Evolutionary conservation across 2,113 vertebrate genomes (phyloP), one percentile per base, ranked within the genome.

Genomic region (Ariopsis seemanni): DNA sequence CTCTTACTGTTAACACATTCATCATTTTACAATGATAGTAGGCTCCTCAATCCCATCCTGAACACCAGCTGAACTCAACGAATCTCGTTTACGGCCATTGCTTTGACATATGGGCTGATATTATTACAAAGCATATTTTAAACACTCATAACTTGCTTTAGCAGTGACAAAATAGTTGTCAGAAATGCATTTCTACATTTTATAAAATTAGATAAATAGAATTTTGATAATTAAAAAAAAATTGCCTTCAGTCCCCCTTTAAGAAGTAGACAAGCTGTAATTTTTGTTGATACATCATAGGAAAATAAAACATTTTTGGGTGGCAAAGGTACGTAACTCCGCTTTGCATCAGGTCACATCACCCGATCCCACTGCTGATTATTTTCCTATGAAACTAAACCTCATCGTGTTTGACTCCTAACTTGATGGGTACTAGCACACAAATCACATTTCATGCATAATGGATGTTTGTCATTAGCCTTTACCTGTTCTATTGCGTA

Each of bases 401-500:
- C 34, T 18, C 10, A 3, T 10, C 5, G 5, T 22, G 48, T 52
- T 55, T 53, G 30, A 57, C 12, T 57, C 1, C n/a, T 30, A 30
- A 55, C 48, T 53, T 50, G 34, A 67, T n/a, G 22, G 0, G 34
- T 52, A 53, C 53, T 27, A 15, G 53, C 14, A 52, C 48, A 77
- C 22, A n/a, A n/a, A 50, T 69, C 42, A 50, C 7, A 11, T 75
- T 25, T 53, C 60, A 48, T 86, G 25, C 17, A 55, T 50, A 57
- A 57, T n/a, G 27, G 27, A 10, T 30, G 8, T 34, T 34, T 57
- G 69, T 85, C 17, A 74, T 25, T 15, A 25, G 18, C 20, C 0
- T 81, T 52, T 84, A 95, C 97, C 96, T 97, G 95, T 0, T 97
- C 92, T 81, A 99, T 92, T 0, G 96, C 90, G 0, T 97, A 94